phyloP scores from a whole-genome alignment of 2,797 vertebrate genomes.

The Hydrophis major region DNA sequence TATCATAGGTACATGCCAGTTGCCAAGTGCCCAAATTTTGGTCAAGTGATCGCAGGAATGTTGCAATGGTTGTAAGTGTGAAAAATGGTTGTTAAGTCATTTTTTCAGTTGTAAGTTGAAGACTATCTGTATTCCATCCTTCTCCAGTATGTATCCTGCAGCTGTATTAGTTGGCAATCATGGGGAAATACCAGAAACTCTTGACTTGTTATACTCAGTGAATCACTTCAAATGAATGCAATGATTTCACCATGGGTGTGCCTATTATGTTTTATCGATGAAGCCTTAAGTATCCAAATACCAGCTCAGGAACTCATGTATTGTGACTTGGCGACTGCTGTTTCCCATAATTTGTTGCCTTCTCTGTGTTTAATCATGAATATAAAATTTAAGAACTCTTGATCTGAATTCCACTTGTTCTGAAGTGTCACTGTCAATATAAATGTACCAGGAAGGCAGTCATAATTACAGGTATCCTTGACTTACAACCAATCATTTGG shows the following conservation, averaged over 20 bases:
- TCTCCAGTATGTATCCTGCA: background rate
- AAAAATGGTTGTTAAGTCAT: background rate
- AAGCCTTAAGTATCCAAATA: background rate
- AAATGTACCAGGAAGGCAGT: constrained; percentile 31
- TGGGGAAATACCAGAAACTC: background rate
- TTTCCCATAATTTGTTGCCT: background rate
- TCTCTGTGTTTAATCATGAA: constrained; percentile 28
- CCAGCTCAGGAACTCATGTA: background rate
- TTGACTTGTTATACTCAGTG: background rate
- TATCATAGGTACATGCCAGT: background rate
- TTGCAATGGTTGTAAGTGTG: background rate
- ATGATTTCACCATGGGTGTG: background rate
- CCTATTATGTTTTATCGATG: background rate
- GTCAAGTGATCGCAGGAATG: background rate
- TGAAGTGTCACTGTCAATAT: constrained; percentile 42
- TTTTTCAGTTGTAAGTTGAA: background rate
- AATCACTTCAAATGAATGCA: background rate
- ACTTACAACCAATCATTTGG: background rate
- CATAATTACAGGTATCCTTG: background rate
- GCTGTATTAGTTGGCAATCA: background rate
- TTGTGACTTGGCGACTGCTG: background rate
- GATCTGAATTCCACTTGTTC: constrained; percentile 37
- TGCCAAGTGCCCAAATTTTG: background rate
- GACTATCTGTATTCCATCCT: background rate
- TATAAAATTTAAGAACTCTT: constrained; percentile 12